Evolutionary conservation across 1,140 invertebrate species (phyloP).

Genomic region (Drepana arcuata): DNA sequence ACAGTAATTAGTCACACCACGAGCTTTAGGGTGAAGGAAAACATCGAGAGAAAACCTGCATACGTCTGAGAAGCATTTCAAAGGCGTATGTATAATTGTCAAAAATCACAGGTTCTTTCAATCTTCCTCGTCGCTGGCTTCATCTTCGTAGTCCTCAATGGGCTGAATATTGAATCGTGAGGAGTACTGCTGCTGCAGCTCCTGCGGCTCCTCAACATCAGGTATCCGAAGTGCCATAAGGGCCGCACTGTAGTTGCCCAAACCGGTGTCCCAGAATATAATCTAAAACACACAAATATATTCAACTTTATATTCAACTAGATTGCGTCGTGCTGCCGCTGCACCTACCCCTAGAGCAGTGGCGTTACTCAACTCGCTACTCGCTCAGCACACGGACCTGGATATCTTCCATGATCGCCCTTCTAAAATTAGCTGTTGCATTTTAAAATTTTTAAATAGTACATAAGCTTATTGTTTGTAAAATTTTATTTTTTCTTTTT

Average conservation of each 20-base stretch:
- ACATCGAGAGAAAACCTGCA: too few species aligned
- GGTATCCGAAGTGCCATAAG: conserved; percentile 71
- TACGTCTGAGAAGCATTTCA: too few species aligned
- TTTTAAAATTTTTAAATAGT: not conserved
- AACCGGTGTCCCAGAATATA: conserved; percentile 73
- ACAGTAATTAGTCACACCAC: too few species aligned
- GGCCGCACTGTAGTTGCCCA: conserved; percentile 74
- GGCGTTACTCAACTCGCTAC: too few species aligned
- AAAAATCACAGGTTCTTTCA: not conserved
- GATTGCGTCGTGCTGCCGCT: not conserved
- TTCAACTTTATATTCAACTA: not conserved
- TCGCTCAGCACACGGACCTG: too few species aligned
- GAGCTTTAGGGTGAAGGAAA: too few species aligned
- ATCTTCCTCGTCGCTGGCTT: not conserved
- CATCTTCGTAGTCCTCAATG: conserved; percentile 18
- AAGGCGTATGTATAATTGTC: too few species aligned
- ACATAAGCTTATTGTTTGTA: too few species aligned
- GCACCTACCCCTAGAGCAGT: not conserved
- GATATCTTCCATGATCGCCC: not conserved
- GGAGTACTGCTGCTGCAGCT: conserved; percentile 24
- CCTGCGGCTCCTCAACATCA: conserved; percentile 31
- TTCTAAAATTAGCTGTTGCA: conserved; percentile 1
- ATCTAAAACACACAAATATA: conserved; percentile 32
- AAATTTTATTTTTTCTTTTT: too few species aligned
- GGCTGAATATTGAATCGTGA: conserved; percentile 41